Base-by-base conservation (phyloP, 2,888 invertebrate species). In the Patella caerulea region DNA sequence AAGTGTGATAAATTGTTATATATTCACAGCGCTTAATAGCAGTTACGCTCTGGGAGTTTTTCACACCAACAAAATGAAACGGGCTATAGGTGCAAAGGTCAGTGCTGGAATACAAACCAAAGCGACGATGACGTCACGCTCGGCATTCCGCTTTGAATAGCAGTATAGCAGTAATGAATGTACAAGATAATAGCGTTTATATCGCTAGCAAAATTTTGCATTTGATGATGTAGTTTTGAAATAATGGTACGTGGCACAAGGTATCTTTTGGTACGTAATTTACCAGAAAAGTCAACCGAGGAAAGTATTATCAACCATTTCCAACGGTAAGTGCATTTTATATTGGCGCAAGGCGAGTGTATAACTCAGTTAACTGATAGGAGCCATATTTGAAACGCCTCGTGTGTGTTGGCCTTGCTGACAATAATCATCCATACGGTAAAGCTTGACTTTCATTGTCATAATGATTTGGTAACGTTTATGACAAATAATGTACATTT, bases 261-360 rank as follows among this genome's bases (percentile, higher is more conserved):
- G 95, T 98, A 98, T 95, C 96, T 98, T 95, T 98, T 98, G 97
- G 97, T 98, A 95, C 98, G 98, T 95, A 98, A 98, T 95, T 96
- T 98, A 95, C 98, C 98, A 96, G 98, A 98, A 95, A 97, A 97
- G 95, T 96, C 97, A 94, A 96, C 97, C 93, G 97, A 98, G 94
- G 97, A 97, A 93, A 95, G 96, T 93, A 96, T 98, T 94, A 95
- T 96, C 94, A 97, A 97, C 94, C 96, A 97, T 94, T 98, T 98
- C 94, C 96, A 97, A 96, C 96, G 97, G 97, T 97, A 95, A 94
- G 89, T 87, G 53, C 45, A 45, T 45, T 45, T 45, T 45, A 45
- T 45, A 45, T 45, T 45, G 45, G 45, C 45, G 45, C 45, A 45
- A 45, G 45, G 45, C 45, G 45, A 45, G 45, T 45, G 45, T 45